These are phyloP conservation scores for Drosophila hawaiiensis DNA, from an alignment of 2,888 invertebrate species.

Conservation along the genomic window DNA sequence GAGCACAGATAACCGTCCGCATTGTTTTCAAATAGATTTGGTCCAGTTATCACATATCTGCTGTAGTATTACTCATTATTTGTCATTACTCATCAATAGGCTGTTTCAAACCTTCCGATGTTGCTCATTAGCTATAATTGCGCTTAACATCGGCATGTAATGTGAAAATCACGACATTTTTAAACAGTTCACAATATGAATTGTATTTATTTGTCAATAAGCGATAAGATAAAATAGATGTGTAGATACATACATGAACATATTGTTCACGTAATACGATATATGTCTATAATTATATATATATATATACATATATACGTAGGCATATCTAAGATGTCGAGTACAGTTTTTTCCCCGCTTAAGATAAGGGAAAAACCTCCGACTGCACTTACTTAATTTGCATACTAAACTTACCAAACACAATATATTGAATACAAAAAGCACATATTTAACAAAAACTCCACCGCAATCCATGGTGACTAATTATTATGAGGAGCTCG, in stretches of 20 bases:
- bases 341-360: constrained; percentile 3
- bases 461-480: constrained; percentile 89
- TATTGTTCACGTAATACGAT: constrained; percentile 5
- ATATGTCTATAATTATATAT: too few relatives aligned
- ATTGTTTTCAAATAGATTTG: not conserved
- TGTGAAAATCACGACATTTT: constrained; percentile 40
- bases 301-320: not conserved
- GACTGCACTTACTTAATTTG: not conserved
- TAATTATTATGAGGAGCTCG: not conserved
- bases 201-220: constrained; percentile 24
- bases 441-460: constrained; percentile 92
- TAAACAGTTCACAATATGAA: constrained; percentile 27
- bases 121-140: constrained; percentile 59
- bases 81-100: constrained; percentile 6
- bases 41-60: constrained; percentile 26
- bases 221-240: constrained; percentile 64
- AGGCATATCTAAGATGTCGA: constrained; percentile 5
- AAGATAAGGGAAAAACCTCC: constrained; percentile 21
- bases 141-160: constrained; percentile 44
- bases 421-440: constrained; percentile 92
- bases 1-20: not conserved
- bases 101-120: constrained; percentile 43
- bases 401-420: constrained; percentile 89
- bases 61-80: constrained; percentile 52
- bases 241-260: constrained; percentile 6